Conservation (phyloP, 2,797 vertebrate genomes). For the Amblyraja radiata region DNA sequence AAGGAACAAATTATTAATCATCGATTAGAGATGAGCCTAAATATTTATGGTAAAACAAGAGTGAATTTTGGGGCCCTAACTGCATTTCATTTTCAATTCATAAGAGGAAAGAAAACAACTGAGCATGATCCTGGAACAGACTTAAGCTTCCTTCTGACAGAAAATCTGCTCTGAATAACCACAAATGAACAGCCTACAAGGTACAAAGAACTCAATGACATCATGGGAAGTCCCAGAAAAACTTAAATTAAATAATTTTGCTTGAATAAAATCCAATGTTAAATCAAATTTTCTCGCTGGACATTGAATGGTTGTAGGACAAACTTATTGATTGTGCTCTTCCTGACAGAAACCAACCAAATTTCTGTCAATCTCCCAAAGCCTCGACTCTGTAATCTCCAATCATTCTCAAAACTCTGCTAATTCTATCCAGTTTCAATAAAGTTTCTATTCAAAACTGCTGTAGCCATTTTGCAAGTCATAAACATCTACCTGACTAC, state of each 20-base stretch:
- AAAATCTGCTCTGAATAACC: not conserved
- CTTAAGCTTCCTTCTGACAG: constrained; percentile 69
- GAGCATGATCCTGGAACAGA: constrained; percentile 69
- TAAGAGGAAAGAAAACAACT: constrained; percentile 61
- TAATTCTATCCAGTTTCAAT: not conserved
- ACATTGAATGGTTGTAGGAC: too few species aligned
- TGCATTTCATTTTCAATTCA: not conserved
- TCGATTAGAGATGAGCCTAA: not conserved
- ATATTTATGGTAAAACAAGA: not conserved
- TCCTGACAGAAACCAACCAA: not conserved
- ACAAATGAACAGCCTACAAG: not conserved
- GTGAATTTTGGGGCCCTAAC: not conserved
- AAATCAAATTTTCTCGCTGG: not conserved
- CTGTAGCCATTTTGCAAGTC: not conserved
- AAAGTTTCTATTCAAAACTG: not conserved
- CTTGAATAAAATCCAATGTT: not conserved
- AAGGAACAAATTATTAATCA: not conserved
- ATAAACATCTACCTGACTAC: too few species aligned
- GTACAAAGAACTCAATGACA: not conserved
- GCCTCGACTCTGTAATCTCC: not conserved
- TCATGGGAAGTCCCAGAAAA: not conserved
- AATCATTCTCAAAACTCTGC: not conserved
- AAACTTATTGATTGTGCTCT: not conserved
- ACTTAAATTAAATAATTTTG: not conserved
- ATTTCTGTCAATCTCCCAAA: not conserved